phyloP scores from a whole-genome alignment of 2,797 vertebrate species.

The Gouania willdenowi region DNA sequence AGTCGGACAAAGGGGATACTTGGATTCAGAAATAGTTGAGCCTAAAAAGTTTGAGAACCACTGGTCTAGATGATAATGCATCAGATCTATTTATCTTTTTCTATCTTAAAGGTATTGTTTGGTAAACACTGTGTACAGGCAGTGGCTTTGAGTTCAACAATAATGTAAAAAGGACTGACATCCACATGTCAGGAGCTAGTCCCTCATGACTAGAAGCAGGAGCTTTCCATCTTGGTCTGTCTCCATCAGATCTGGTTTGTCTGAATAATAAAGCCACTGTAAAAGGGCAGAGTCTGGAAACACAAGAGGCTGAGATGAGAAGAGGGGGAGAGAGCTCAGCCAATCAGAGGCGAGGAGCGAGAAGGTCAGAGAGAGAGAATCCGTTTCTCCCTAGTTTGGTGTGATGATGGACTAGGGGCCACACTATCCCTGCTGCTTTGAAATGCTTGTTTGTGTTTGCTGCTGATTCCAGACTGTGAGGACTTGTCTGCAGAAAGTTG shows the following conservation, averaged over 20 bases:
- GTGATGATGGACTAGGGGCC: slow-evolving; percentile 75
- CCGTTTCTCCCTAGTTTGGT: slow-evolving; percentile 85
- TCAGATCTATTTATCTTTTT: too few relatives aligned
- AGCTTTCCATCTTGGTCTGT: slow-evolving; percentile 33
- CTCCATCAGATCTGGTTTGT: slow-evolving; percentile 36
- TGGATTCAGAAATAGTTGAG: too few relatives aligned
- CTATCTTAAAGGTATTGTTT: too few relatives aligned
- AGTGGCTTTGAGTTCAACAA: too few relatives aligned
- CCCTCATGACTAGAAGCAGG: slow-evolving; percentile 21
- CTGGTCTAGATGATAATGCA: too few relatives aligned
- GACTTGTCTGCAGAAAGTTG: slow-evolving; percentile 60
- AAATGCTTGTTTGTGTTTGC: slow-evolving; percentile 77
- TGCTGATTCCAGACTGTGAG: slow-evolving; percentile 43
- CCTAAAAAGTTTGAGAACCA: too few relatives aligned
- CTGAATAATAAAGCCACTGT: slow-evolving; percentile 49
- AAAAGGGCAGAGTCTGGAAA: slow-evolving; percentile 67
- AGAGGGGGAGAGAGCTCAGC: slow-evolving; percentile 32
- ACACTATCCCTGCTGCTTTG: slow-evolving; percentile 57
- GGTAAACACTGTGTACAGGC: too few relatives aligned
- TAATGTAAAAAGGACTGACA: too few relatives aligned
- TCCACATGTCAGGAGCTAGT: slow-evolving; percentile 15
- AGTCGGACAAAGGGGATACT: too few relatives aligned
- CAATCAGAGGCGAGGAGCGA: slow-evolving; percentile 18
- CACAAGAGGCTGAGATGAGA: slow-evolving; percentile 20
- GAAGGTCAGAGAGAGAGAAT: slow-evolving; percentile 25